A percentile compares a stretch with the other conserved stretches of the same genome.
These are phyloP conservation scores for Parazoanthus atlanticus DNA, from an alignment of 92 coral and sea anemone species.

Conservation along the genomic window DNA sequence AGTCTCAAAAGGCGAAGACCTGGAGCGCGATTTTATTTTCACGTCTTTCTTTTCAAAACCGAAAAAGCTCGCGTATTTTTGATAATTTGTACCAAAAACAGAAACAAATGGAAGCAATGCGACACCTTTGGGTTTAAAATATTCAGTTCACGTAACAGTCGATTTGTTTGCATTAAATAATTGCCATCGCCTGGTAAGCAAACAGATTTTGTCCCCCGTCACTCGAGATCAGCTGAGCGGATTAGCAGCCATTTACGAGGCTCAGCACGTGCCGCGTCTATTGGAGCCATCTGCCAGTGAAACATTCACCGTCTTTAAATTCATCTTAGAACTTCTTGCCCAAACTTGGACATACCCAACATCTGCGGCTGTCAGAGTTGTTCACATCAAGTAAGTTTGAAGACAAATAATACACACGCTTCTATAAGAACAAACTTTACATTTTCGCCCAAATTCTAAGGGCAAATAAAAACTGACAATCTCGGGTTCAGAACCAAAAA, in stretches of 20 bases:
- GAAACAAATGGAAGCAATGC: not conserved
- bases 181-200: slow-evolving; percentile 3
- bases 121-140: slow-evolving; percentile 3
- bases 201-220: not conserved
- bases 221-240: not conserved
- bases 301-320: not conserved
- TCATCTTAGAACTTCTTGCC: not conserved
- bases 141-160: slow-evolving; percentile 26
- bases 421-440: not conserved
- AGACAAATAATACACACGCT: not conserved
- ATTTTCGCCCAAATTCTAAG: no score
- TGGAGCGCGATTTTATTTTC: not conserved
- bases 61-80: not conserved
- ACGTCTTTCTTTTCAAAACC: not conserved
- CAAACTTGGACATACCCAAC: not conserved
- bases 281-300: not conserved
- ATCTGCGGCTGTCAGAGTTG: not conserved
- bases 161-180: slow-evolving; percentile 15
- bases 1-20: not conserved
- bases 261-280: not conserved
- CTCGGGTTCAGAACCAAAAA: no score
- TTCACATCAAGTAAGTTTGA: not conserved
- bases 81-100: not conserved
- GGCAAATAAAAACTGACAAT: no score
- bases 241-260: not conserved